Conservation (phyloP, 2,888 invertebrate genomes). For the Diloba caeruleocephala region DNA sequence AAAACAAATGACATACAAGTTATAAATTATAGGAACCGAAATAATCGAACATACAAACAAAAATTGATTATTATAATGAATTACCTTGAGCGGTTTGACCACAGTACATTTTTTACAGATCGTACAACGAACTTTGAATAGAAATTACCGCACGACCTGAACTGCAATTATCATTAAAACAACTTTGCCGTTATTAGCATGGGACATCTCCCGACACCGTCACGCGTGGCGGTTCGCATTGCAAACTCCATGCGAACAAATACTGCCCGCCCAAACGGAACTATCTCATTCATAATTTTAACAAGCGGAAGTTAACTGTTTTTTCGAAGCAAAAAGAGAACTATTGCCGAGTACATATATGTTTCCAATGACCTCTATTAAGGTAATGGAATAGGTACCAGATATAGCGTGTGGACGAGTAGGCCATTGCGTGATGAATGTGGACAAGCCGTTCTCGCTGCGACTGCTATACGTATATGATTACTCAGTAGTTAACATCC, state of each 20-base stretch:
- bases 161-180: constrained; percentile 52
- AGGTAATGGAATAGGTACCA: constrained; percentile 64
- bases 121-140: constrained; percentile 46
- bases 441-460: constrained; percentile 60
- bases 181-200: constrained; percentile 54
- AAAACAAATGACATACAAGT: neutral
- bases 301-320: constrained; percentile 70
- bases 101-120: constrained; percentile 28
- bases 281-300: constrained; percentile 69
- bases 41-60: constrained; percentile 5
- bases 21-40: neutral
- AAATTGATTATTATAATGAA: constrained; percentile 17
- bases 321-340: constrained; percentile 49
- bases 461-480: constrained; percentile 48
- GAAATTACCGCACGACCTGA: constrained; percentile 46
- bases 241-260: constrained; percentile 70
- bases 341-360: constrained; percentile 28
- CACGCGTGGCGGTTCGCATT: constrained; percentile 69
- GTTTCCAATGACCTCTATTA: constrained; percentile 62
- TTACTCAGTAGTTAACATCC: constrained; percentile 56
- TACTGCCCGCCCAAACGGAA: constrained; percentile 65
- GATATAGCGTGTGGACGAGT: constrained; percentile 62
- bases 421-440: constrained; percentile 69
- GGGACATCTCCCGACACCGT: constrained; percentile 78
- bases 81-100: neutral